Conservation (phyloP, 2,113 vertebrate species). For the Perognathus longimembris region DNA sequence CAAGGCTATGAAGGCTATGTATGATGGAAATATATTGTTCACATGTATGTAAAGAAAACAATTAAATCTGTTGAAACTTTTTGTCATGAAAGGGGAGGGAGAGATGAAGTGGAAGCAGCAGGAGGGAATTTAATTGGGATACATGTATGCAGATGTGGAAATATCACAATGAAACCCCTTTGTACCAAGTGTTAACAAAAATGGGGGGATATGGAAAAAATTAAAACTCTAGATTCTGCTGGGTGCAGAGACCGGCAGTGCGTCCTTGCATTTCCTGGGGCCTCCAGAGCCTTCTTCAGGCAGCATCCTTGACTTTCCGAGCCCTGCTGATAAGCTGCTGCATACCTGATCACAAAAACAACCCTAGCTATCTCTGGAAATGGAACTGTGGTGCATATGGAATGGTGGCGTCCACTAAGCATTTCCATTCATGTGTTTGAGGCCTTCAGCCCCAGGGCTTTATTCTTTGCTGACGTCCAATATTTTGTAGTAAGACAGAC, state of each 20-base stretch:
- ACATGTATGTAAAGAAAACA: too few species aligned
- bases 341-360: not conserved
- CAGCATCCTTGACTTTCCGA: not conserved
- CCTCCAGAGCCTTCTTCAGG: not conserved
- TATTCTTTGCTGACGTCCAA: conserved; percentile 27
- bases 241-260: not conserved
- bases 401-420: conserved; percentile 45
- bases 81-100: too few species aligned
- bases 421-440: conserved; percentile 32
- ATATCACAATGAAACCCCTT: too few species aligned
- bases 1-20: too few species aligned
- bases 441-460: not conserved
- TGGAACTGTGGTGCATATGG: not conserved
- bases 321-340: not conserved
- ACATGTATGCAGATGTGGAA: too few species aligned
- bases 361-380: conserved; percentile 15
- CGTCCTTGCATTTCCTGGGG: not conserved
- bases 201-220: too few species aligned
- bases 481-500: conserved; percentile 26
- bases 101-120: too few species aligned
- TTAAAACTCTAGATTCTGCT: not conserved
- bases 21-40: too few species aligned
- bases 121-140: too few species aligned
- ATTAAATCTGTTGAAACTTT: too few species aligned
- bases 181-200: too few species aligned